These are phyloP conservation scores for Dolichotis patagonum DNA, from an alignment of 2,113 vertebrate genomes.

Conservation along the genomic window DNA sequence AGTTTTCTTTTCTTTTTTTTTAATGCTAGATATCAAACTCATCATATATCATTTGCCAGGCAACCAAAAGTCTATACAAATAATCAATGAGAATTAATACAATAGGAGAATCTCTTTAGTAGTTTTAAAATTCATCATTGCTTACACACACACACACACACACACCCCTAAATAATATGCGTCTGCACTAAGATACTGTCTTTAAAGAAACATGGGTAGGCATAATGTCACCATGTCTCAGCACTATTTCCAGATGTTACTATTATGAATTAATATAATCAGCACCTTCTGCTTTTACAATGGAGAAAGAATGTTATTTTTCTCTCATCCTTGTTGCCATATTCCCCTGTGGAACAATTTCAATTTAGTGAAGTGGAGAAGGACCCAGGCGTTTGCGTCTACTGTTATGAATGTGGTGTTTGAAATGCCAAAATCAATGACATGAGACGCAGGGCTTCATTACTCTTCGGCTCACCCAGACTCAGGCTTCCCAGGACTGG, in stretches of 20 bases:
- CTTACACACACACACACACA: neutral
- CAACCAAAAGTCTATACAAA: neutral
- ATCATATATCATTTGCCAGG: too few relatives aligned
- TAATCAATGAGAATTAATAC: neutral
- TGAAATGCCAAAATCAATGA: slow-evolving; percentile 62
- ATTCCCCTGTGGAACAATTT: slow-evolving; percentile 15
- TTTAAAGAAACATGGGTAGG: neutral
- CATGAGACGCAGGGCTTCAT: slow-evolving; percentile 66
- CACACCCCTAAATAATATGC: accelerated
- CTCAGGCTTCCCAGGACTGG: slow-evolving; percentile 42
- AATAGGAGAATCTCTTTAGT: neutral
- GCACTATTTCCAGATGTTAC: slow-evolving; percentile 55
- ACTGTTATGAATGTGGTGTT: slow-evolving; percentile 47
- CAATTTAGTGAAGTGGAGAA: slow-evolving; percentile 65
- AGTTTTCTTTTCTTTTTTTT: too few relatives aligned
- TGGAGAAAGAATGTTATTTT: slow-evolving; percentile 70
- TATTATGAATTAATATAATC: slow-evolving; percentile 49
- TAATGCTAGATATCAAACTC: too few relatives aligned
- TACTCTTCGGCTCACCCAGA: slow-evolving; percentile 60
- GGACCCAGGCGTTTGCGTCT: neutral
- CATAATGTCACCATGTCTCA: neutral
- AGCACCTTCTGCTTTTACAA: slow-evolving; percentile 45
- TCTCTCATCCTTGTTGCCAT: slow-evolving; percentile 25
- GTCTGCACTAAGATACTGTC: neutral
- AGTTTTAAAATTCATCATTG: neutral